A percentile compares a stretch with the other conserved stretches of the same genome.
Evolutionary conservation across 2,113 vertebrate species (phyloP).

Genomic region (Varanus komodoensis): DNA sequence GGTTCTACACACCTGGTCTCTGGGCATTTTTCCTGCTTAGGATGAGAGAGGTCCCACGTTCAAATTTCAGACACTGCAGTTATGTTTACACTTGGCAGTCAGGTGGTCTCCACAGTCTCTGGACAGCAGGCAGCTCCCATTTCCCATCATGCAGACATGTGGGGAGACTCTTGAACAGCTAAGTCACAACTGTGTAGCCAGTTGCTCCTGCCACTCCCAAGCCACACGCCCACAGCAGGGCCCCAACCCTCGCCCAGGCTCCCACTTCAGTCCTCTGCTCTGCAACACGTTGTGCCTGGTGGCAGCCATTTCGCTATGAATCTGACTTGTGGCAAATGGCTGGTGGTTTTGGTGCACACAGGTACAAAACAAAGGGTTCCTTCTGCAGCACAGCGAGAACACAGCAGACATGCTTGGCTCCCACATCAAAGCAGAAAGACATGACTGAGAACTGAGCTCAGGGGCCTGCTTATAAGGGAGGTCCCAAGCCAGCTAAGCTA

Average conservation of each 20-base stretch:
- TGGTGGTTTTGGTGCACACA: background rate
- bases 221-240: too few species aligned
- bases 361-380: too few species aligned
- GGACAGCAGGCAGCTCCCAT: background rate
- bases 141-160: background rate
- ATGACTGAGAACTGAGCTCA: background rate
- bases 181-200: too few species aligned
- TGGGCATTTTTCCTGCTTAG: too few species aligned
- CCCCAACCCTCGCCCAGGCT: background rate
- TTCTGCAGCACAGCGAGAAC: too few species aligned
- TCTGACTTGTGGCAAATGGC: background rate
- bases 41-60: background rate
- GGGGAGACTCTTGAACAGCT: background rate
- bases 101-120: background rate
- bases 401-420: background rate
- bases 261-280: background rate
- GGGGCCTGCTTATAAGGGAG: background rate
- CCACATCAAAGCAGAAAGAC: background rate
- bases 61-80: background rate
- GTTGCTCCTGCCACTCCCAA: too few species aligned
- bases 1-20: too few species aligned
- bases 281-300: too few species aligned
- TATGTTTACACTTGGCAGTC: background rate
- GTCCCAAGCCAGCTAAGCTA: background rate
- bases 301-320: background rate